Percentiles rank a stretch among this genome's conserved stretches.
These are phyloP conservation scores for Heterotilapia buettikoferi DNA, from an alignment of 2,113 vertebrate genomes.

Conservation along the genomic window DNA sequence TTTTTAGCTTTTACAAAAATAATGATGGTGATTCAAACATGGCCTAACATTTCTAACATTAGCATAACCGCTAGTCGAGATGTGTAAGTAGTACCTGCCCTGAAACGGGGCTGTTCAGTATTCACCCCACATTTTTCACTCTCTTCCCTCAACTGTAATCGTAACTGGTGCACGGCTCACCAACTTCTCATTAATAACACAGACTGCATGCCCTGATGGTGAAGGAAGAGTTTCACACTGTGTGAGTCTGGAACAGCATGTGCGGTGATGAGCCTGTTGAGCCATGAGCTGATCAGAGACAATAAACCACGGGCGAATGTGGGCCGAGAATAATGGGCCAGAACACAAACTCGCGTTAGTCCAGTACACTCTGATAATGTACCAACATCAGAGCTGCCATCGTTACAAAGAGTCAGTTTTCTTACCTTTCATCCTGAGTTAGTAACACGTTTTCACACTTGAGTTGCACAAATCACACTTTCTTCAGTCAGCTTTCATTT, in stretches of 20 bases:
- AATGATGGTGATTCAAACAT: background rate
- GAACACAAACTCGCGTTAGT: background rate
- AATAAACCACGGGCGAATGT: background rate
- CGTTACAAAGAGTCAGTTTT: background rate
- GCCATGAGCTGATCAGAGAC: conserved; percentile 16
- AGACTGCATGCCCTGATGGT: background rate
- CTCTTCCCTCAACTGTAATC: background rate
- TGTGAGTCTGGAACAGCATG: background rate
- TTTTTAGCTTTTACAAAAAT: background rate
- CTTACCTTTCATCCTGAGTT: background rate
- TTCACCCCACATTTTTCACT: background rate
- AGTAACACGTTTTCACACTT: background rate
- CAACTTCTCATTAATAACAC: background rate
- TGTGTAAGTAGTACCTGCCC: background rate
- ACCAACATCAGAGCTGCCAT: background rate
- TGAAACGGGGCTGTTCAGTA: background rate
- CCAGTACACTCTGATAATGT: background rate
- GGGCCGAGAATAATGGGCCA: background rate
- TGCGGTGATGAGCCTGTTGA: conserved; percentile 3
- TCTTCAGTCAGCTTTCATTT: background rate
- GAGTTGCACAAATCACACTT: background rate
- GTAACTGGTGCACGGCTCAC: background rate
- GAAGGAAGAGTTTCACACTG: background rate
- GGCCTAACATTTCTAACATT: background rate
- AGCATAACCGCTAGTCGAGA: rapidly evolving